These are phyloP conservation scores for Caenorhabditis zanzibari DNA, from an alignment of 2,888 invertebrate species.

Conservation along the genomic window DNA sequence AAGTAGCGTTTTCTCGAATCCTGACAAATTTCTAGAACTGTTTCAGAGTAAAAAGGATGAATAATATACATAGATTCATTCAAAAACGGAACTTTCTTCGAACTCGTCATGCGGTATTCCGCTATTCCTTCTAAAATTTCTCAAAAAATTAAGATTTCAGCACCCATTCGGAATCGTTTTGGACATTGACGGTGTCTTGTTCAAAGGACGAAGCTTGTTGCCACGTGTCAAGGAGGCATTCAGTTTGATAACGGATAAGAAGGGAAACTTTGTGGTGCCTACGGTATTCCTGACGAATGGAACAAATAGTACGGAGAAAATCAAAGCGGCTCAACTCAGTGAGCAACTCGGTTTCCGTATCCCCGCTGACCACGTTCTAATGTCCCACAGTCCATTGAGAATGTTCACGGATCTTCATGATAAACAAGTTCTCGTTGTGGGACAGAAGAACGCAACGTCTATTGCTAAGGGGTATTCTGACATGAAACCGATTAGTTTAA, in stretches of 20 bases:
- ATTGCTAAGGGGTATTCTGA: conserved; percentile 85
- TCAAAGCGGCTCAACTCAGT: conserved; percentile 87
- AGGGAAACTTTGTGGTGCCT: conserved; percentile 87
- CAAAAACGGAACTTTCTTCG: conserved; percentile 52
- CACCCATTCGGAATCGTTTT: conserved; percentile 87
- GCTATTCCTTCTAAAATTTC: not conserved
- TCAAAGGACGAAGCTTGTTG: conserved; percentile 86
- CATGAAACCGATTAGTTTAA: not conserved
- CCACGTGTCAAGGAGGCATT: conserved; percentile 87
- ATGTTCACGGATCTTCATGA: conserved; percentile 87
- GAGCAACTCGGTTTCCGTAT: conserved; percentile 86
- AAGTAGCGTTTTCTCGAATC: not conserved
- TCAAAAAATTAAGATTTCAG: conserved; percentile 31
- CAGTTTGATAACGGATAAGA: conserved; percentile 85
- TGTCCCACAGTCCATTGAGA: conserved; percentile 87
- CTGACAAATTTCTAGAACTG: not conserved
- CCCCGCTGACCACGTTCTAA: conserved; percentile 85
- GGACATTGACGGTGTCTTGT: conserved; percentile 88
- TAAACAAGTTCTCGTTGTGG: conserved; percentile 87
- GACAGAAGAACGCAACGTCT: conserved; percentile 86
- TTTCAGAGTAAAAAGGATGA: conserved; percentile 30
- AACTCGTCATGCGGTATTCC: conserved; percentile 45
- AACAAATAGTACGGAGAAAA: conserved; percentile 86
- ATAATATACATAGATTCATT: conserved; percentile 59
- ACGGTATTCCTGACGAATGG: conserved; percentile 88